Evolutionary conservation across 2,797 vertebrate genomes (phyloP), one percentile per base, ranked within the genome.

Genomic region (Acrocephalus scirpaceus): DNA sequence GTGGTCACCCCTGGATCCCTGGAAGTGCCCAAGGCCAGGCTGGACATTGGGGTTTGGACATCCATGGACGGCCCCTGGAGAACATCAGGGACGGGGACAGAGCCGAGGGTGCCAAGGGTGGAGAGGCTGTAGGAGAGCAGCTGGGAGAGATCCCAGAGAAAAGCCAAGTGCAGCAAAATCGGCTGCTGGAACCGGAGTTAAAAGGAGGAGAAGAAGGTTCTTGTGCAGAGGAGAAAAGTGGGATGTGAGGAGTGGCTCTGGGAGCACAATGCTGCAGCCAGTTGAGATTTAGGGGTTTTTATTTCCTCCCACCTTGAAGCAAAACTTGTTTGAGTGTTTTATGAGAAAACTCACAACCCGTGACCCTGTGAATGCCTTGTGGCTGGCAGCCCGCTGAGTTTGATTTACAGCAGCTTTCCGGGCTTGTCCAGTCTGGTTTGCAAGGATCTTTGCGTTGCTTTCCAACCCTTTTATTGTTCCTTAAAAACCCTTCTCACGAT

Each of bases 321-420:
- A 40, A 38, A 88, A 29, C n/a, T 50, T 10, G 3, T 2, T 18
- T 6, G 4, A 1, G 14, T 20, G 88, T 17, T 74, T 48, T 11
- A 0, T 12, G 77, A 20, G 64, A 12, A 30, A 22, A 44, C 2
- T 1, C n/a, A 2, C 0, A 0, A 4, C 4, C 26, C 10, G 17
- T 21, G 67, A 5, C 86, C 38, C 38, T 44, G 32, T 0, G 1
- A 26, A 47, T 2, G 8, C 42, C 32, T 4, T 11, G 71, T 15
- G 66, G 29, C 45, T 58, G 23, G 9, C 78, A 50, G 76, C 61
- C 74, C 2, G 0, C 67, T 30, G 16, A 5, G 1, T 2, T 17
- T 17, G n/a, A 29, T 17, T 48, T 53, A 22, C 2, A 5, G 75
- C 85, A 29, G 30, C 22, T 5, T 25, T 15, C 80, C 0, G 17